phyloP scores from a whole-genome alignment of 2,888 invertebrate genomes.

The Athrips mouffetella region DNA sequence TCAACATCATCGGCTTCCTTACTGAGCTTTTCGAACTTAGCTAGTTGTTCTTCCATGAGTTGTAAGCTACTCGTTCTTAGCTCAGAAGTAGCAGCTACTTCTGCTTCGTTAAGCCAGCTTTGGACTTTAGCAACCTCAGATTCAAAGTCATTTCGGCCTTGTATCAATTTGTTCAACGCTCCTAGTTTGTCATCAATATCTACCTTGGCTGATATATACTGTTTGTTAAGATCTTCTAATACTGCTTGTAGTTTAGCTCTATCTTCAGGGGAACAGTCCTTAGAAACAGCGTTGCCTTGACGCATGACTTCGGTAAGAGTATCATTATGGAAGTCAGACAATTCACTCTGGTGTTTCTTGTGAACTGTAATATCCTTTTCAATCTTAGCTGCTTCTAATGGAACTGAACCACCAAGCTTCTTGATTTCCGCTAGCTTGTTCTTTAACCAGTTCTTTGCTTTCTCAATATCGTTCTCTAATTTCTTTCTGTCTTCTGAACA shows the following conservation, averaged over 20 bases:
- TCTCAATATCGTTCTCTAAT: conserved; percentile 87
- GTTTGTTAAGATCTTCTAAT: conserved; percentile 83
- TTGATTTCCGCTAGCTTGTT: conserved; percentile 86
- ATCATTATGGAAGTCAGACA: conserved; percentile 87
- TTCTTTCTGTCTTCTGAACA: conserved; percentile 85
- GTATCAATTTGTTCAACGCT: conserved; percentile 84
- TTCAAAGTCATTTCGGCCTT: conserved; percentile 90
- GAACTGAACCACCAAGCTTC: conserved; percentile 86
- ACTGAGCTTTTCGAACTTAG: conserved; percentile 89
- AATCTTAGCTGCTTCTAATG: conserved; percentile 88
- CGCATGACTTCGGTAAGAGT: conserved; percentile 86
- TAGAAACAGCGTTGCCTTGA: conserved; percentile 85
- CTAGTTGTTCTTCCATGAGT: conserved; percentile 90
- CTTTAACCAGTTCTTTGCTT: conserved; percentile 89
- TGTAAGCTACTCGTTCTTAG: conserved; percentile 88
- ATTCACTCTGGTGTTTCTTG: conserved; percentile 85
- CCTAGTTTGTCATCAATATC: conserved; percentile 85
- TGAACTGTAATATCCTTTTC: conserved; percentile 88
- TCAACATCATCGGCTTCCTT: conserved; percentile 85
- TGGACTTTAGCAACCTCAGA: conserved; percentile 87
- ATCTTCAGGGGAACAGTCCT: conserved; percentile 88
- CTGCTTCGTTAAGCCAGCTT: conserved; percentile 94
- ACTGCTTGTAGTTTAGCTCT: conserved; percentile 81
- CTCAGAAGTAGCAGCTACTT: conserved; percentile 90
- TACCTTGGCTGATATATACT: conserved; percentile 84